These are phyloP conservation scores for Habropoda laboriosa DNA, from an alignment of 1,140 invertebrate genomes.

Conservation along the genomic window DNA sequence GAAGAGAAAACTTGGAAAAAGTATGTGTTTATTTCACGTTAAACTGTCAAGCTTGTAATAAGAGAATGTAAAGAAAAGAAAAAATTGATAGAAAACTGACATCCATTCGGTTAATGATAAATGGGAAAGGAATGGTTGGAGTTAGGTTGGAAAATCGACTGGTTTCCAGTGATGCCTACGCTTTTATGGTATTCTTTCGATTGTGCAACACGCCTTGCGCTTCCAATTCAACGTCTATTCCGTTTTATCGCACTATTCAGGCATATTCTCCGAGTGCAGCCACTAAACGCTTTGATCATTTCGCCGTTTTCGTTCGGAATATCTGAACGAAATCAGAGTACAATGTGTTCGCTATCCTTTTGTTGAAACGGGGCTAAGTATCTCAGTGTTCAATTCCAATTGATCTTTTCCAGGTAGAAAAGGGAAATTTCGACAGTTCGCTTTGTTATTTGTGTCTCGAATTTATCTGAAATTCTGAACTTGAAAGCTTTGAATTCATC, in stretches of 20 bases:
- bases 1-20: too few relatives aligned
- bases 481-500: too few relatives aligned
- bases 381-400: neutral
- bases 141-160: neutral
- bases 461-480: too few relatives aligned
- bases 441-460: too few relatives aligned
- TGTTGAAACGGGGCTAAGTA: neutral
- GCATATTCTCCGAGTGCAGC: neutral
- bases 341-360: neutral
- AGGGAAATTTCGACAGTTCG: too few relatives aligned
- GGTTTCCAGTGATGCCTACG: neutral
- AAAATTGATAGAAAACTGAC: neutral
- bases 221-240: neutral
- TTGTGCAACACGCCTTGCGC: neutral
- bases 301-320: neutral
- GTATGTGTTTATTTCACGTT: too few relatives aligned
- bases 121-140: neutral
- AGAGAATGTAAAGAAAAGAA: too few relatives aligned
- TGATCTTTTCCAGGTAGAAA: neutral
- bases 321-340: neutral
- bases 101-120: neutral
- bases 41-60: too few relatives aligned
- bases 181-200: neutral
- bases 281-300: slow-evolving; percentile 33
- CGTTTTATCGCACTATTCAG: neutral